Conservation (phyloP, 2,888 invertebrate genomes). For the Drosophila mimica region DNA sequence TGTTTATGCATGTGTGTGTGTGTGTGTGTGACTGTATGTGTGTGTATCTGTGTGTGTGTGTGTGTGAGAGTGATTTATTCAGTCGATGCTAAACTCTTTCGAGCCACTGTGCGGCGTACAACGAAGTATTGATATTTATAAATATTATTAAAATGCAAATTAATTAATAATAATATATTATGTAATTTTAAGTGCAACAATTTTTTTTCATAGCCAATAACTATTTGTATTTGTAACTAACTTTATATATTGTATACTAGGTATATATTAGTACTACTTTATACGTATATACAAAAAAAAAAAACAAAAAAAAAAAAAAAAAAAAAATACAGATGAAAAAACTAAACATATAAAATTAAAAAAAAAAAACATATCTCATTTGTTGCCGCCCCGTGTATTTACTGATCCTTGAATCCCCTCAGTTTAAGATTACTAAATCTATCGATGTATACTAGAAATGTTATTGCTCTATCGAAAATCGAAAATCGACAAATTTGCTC, state of each 20-base stretch:
- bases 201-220: constrained; percentile 74
- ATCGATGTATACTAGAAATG: constrained; percentile 57
- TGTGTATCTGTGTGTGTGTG: constrained; percentile 3
- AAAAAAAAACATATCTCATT: constrained; percentile 45
- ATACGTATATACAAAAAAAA: constrained; percentile 20
- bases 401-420: not conserved
- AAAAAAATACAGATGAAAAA: not conserved
- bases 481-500: constrained; percentile 58
- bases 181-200: constrained; percentile 62
- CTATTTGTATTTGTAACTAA: constrained; percentile 62
- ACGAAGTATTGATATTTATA: constrained; percentile 69
- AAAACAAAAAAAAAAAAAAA: not conserved
- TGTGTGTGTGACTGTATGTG: constrained; percentile 11
- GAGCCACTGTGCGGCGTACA: constrained; percentile 54
- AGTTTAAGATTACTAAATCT: constrained; percentile 28
- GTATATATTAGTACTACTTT: constrained; percentile 24
- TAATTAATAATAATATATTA: constrained; percentile 51
- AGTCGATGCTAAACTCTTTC: constrained; percentile 7
- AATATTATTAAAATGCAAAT: constrained; percentile 26
- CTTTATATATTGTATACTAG: constrained; percentile 36
- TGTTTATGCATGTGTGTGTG: constrained; percentile 9
- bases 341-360: constrained; percentile 11
- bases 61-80: not conserved
- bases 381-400: constrained; percentile 30
- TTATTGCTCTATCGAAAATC: constrained; percentile 63